Conservation (phyloP, 2,113 vertebrate genomes). For the Erythrocercus mccallii region DNA sequence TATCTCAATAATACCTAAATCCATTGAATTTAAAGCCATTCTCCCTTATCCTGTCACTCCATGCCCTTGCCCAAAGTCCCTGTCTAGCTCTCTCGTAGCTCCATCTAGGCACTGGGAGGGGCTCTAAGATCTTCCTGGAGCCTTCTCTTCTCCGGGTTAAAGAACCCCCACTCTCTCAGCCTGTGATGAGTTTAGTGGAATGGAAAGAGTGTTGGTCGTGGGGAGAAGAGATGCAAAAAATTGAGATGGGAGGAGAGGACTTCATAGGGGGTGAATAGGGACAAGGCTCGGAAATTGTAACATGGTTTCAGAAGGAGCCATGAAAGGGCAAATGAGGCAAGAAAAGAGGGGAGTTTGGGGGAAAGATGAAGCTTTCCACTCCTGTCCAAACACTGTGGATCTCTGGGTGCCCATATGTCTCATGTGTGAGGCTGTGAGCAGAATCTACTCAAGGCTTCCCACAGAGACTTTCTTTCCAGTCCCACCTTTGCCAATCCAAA, state of each 20-base stretch:
- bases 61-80: background rate
- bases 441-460: accelerated
- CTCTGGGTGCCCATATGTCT: background rate
- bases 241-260: background rate
- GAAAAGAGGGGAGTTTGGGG: background rate
- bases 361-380: background rate
- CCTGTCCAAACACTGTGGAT: accelerated
- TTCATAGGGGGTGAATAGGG: background rate
- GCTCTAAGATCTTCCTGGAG: background rate
- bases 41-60: background rate
- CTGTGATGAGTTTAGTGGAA: background rate
- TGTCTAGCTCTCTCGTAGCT: background rate
- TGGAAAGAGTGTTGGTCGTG: accelerated
- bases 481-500: background rate
- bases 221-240: background rate
- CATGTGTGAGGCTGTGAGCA: background rate
- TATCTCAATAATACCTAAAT: background rate
- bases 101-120: background rate
- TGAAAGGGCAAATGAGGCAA: background rate
- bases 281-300: background rate
- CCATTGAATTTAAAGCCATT: background rate
- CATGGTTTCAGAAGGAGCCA: background rate
- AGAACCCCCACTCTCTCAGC: background rate
- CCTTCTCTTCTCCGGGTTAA: background rate
- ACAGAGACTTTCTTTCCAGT: background rate